Evolutionary conservation across 1,140 invertebrate species (phyloP), one percentile per base, ranked within the genome.

Genomic region (Zophobas atratus): DNA sequence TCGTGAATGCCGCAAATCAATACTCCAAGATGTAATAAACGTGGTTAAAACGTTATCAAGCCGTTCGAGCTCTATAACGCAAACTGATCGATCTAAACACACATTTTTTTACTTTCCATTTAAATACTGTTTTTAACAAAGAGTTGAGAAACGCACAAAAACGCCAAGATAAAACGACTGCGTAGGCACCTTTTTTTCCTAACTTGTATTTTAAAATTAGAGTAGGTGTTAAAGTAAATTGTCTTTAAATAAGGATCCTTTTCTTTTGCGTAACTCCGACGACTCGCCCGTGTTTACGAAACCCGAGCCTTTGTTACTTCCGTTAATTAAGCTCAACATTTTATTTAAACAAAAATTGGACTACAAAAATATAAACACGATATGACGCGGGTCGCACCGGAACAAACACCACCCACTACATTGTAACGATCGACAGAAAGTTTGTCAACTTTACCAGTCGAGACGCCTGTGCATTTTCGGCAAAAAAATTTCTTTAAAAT

Each of bases 1-100:
- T 36, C 57, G 38, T 67, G 60, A 67, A 67, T 67, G 60, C 60
- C 60, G 39, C 60, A 67, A 67, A 67, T 67, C 60, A 67, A 67
- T 67, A 67, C n/a, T 4, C 20, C 20, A 67, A 67, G 57, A 63
- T 63, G 57, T 39, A 63, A 60, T 60, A 60, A 39, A 36, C 57
- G 57, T 51, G 49, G 6, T 51, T 51, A 51, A 20, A 51, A 51
- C 20, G 49, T 20, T 51, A 51, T 51, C 49, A 51, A 51, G 49
- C 6, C 49, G 3, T 5, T 20, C 49, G 6, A 51, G 49, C 49
- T 51, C 20, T 46, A 46, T 46, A 8, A 20, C 43, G 3, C 43
- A 3, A 46, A 46, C 49, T 6, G 20, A 51, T 51, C 49, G 49
- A 51, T 20, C 49, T 20, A 51, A 51, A 51, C 49, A 51, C 6